phyloP scores from a whole-genome alignment of 2,113 vertebrate genomes.

The Brachyhypopomus occidentalis region DNA sequence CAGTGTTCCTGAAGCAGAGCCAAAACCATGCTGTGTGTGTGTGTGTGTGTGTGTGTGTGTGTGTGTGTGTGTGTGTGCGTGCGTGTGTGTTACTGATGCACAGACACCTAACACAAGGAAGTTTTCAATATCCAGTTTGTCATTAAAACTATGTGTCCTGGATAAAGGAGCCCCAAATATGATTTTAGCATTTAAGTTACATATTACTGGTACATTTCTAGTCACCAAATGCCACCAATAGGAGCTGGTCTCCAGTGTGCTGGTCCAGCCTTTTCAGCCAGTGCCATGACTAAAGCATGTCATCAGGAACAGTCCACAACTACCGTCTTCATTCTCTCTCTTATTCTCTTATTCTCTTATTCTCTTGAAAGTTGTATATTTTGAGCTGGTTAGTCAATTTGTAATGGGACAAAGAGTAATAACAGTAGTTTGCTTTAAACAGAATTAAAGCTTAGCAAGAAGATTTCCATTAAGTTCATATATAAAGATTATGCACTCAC shows the following conservation, averaged over 20 bases:
- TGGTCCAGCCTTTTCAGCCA: background rate
- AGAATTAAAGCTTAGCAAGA: too few species aligned
- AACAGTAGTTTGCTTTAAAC: too few species aligned
- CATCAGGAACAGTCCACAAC: background rate
- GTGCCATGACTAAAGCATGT: background rate
- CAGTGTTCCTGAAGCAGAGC: constrained; percentile 72
- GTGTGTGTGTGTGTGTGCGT: background rate
- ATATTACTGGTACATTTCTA: background rate
- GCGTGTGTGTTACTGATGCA: constrained; percentile 2
- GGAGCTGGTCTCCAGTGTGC: background rate
- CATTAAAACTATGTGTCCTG: background rate
- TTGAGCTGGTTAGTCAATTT: too few species aligned
- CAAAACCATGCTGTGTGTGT: constrained; percentile 61
- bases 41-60: constrained; percentile 1
- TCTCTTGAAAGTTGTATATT: too few species aligned
- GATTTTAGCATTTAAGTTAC: background rate
- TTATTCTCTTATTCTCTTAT: too few species aligned
- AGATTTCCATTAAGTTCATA: too few species aligned
- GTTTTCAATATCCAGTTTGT: constrained; percentile 3
- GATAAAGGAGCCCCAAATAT: background rate
- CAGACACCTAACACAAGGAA: background rate
- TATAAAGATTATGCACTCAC: too few species aligned
- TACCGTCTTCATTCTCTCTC: too few species aligned
- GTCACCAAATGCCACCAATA: background rate
- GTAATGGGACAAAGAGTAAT: too few species aligned